Evolutionary conservation across 1,140 invertebrate genomes (phyloP).

Genomic region (Tetraneura akinire): DNA sequence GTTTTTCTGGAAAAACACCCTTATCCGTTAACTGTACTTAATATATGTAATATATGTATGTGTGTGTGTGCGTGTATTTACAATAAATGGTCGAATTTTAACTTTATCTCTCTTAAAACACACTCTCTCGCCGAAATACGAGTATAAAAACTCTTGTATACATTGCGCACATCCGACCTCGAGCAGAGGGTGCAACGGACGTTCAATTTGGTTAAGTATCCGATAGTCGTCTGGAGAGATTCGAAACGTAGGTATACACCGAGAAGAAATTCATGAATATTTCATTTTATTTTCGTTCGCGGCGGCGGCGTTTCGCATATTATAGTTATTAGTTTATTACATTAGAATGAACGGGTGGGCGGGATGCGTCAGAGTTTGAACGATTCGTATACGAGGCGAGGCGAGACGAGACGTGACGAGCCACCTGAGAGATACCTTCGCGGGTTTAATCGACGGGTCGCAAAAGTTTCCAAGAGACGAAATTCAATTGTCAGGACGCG

Average conservation of each 20-base stretch:
- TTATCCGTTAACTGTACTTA: not conserved
- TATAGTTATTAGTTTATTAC: not conserved
- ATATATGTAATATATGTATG: too few species aligned
- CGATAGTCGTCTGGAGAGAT: not conserved
- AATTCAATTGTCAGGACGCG: too few species aligned
- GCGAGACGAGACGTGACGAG: too few species aligned
- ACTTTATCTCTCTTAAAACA: not conserved
- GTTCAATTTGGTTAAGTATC: conserved; percentile 41
- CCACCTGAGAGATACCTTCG: too few species aligned
- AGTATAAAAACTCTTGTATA: not conserved
- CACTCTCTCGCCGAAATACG: not conserved
- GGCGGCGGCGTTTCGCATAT: too few species aligned
- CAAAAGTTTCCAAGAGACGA: too few species aligned
- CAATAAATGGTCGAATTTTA: not conserved
- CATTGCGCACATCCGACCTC: not conserved
- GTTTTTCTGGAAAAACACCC: not conserved
- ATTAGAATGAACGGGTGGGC: too few species aligned
- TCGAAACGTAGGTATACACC: too few species aligned
- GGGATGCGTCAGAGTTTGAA: too few species aligned
- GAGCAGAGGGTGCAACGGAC: not conserved
- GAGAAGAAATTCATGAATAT: conserved; percentile 24
- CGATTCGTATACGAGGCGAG: too few species aligned
- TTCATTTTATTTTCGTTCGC: conserved; percentile 13
- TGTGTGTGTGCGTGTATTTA: not conserved
- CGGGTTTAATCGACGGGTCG: too few species aligned